phyloP scores from a whole-genome alignment of 2,797 vertebrate species.

The Tokudaia muenninki region DNA sequence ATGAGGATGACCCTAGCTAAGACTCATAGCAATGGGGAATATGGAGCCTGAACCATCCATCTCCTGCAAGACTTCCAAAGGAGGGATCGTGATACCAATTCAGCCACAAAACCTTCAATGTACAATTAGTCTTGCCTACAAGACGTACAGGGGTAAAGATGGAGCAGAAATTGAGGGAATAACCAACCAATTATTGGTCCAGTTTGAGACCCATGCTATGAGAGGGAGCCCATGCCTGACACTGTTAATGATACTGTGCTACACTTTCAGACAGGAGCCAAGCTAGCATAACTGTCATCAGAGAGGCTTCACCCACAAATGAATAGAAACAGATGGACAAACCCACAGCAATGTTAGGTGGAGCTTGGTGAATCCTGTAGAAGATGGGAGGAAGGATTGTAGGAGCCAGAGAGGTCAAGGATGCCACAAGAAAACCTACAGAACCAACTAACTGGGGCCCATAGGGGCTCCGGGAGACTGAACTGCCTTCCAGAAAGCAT shows the following conservation, averaged over 20 bases:
- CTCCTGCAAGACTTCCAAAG: background rate
- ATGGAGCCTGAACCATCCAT: background rate
- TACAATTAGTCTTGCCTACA: background rate
- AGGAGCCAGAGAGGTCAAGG: background rate
- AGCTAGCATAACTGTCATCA: background rate
- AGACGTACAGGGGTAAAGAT: background rate
- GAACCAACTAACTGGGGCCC: background rate
- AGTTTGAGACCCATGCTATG: too few species aligned
- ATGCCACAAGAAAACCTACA: background rate
- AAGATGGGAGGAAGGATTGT: too few species aligned
- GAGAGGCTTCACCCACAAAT: too few species aligned
- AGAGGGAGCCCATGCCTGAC: background rate
- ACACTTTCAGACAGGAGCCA: background rate
- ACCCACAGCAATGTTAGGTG: background rate
- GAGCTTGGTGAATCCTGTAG: too few species aligned
- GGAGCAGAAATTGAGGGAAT: background rate
- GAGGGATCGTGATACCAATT: background rate
- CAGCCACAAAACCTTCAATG: background rate
- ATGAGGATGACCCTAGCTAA: background rate
- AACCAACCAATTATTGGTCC: too few species aligned
- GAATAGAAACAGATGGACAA: background rate
- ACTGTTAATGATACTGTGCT: background rate
- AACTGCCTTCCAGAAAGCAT: too few species aligned
- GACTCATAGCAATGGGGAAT: background rate
- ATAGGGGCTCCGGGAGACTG: background rate